phyloP scores from a whole-genome alignment of 1,140 invertebrate genomes.

The Cardiocondyla obscurior region DNA sequence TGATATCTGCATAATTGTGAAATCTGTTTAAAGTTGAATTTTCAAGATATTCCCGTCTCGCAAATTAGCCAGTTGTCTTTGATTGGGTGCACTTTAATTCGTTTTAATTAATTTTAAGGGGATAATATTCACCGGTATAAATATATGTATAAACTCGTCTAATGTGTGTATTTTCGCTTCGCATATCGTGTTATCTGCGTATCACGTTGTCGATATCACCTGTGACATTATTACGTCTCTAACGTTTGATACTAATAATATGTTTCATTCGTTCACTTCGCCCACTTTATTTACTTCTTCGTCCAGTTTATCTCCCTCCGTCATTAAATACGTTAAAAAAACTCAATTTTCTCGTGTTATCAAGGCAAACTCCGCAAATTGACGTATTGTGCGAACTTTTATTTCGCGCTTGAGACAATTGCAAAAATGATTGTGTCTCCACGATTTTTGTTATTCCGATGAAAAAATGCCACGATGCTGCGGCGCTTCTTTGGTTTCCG shows the following conservation, averaged over 20 bases:
- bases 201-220: neutral
- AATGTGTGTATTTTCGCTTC: neutral
- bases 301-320: neutral
- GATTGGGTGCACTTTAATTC: neutral
- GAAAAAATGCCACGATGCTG: constrained; percentile 80
- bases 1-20: neutral
- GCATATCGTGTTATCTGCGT: neutral
- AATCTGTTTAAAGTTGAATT: constrained; percentile 19
- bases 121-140: too few species aligned
- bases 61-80: neutral
- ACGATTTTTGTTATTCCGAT: constrained; percentile 60
- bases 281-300: neutral
- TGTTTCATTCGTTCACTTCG: neutral
- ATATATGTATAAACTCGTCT: neutral
- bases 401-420: neutral
- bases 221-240: constrained; percentile 20
- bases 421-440: constrained; percentile 53
- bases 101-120: constrained; percentile 18
- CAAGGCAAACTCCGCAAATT: neutral
- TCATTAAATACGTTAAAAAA: neutral
- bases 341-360: neutral
- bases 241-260: neutral
- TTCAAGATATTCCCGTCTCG: neutral
- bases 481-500: constrained; percentile 77
- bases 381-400: constrained; percentile 15